Base-by-base conservation (phyloP, 2,888 invertebrate species). In the Chrysolina americana region DNA sequence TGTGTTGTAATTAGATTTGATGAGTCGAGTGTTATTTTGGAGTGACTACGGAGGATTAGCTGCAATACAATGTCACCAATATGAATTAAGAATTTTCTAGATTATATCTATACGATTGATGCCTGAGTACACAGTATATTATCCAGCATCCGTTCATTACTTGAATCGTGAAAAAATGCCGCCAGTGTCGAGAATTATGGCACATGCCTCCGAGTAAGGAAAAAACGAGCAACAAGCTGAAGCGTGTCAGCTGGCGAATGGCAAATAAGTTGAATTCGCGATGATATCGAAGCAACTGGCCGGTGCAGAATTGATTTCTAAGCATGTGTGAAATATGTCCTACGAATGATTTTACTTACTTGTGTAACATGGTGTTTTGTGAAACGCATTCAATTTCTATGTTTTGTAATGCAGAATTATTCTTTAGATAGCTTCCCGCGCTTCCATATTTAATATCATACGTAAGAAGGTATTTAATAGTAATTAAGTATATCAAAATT, bases 191-290 rank as follows among this genome's bases (percentile, higher is more conserved):
- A n/a, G 28, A 36, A 36, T 59, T 28, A 59, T 59, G 59, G 28
- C 59, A 59, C n/a, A 59, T 59, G 59, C 59, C 9, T 59, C 28
- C n/a, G 36, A 59, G 23, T 59, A 28, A 36, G 28, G 28, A 59
- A 59, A 59, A 59, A 59, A n/a, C 19, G 19, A 47, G 17, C n/a
- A 44, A 44, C 15, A 5, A 15, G 15, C 19, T 11, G 11, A 59
- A 36, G 19, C 36, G 36, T 15, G 68, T 41, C 68, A 68, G 68
- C 68, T 68, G 68, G 68, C 41, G 41, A 21, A 68, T 41, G 53
- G 19, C 10, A 68, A 68, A 53, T 53, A 53, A 68, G 68, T 66
- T 50, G 36, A 68, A 68, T 68, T 68, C 19, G 21, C 68, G 41
- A 68, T 53, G 17, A 15, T 23, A 68, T 41, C 68, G 53, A n/a